Conservation (phyloP, 2,113 vertebrate species). For the Pipra filicauda region DNA sequence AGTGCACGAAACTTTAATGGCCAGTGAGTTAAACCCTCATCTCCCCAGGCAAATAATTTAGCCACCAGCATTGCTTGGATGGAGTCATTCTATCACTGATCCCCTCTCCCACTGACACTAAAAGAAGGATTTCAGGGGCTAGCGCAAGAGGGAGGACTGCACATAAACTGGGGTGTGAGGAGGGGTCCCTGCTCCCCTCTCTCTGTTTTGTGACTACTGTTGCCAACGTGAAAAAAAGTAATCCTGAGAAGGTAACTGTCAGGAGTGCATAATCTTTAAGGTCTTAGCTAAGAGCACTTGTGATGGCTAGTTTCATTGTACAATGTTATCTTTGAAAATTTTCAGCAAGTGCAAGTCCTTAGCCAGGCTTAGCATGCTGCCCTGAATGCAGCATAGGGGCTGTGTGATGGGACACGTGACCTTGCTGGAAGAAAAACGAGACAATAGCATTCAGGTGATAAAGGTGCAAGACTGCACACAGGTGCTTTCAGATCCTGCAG, state of each 20-base stretch:
- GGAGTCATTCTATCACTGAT: neutral
- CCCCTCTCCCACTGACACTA: neutral
- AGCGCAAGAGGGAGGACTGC: neutral
- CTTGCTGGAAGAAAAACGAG: neutral
- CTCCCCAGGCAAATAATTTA: neutral
- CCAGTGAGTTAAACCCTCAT: neutral
- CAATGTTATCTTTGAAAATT: neutral
- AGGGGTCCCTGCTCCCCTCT: neutral
- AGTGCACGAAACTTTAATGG: neutral
- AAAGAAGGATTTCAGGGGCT: neutral
- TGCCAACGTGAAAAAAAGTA: neutral
- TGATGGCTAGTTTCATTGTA: neutral
- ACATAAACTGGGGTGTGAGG: neutral
- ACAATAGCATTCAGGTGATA: accelerated
- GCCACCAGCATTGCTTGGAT: neutral
- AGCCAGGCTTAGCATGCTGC: neutral
- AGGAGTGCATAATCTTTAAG: neutral
- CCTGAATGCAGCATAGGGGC: accelerated
- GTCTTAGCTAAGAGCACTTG: neutral
- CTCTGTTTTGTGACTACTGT: neutral
- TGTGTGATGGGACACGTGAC: accelerated
- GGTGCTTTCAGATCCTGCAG: neutral
- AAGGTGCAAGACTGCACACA: neutral
- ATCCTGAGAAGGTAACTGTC: neutral
- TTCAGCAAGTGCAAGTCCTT: neutral